Base-by-base conservation (phyloP, 1,140 invertebrate species). In the Cotesia typhae region DNA sequence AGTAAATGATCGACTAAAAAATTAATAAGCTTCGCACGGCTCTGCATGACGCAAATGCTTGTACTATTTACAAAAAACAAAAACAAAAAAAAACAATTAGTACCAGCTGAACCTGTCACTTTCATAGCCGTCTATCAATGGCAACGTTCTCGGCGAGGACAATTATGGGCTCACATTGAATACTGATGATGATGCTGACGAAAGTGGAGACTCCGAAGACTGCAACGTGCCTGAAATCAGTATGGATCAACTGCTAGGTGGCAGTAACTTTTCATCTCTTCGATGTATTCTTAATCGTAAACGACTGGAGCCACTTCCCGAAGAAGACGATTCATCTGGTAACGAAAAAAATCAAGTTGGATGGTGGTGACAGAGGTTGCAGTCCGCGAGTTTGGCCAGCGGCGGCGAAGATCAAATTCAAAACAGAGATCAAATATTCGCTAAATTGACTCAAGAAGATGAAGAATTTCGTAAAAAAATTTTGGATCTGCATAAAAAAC, bases 51-150 rank as follows among this genome's bases (percentile, higher is more conserved):
- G 57, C 69, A 67, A 69, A 70, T 65, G 85, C 85, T 87, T 85
- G 82, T 81, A 83, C 83, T 85, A 79, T 87, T 87, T 85, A 80
- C 82, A 77, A 87, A 86, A 84, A 87, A 86, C 85, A 83, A 86
- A 84, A 85, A 80, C 85, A 79, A 85, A 86, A 84, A 80, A 80
- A 80, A 84, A 82, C 80, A 85, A 83, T 84, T 28, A 17, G 20
- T 59, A 20, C 12, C 53, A 55, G 17, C 12, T 55, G 6, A 20
- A 59, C 57, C 57, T 28, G 20, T 20, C 20, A 57, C 71, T 83
- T 86, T 84, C 80, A 82, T 84, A 87, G 85, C 84, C 84, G 78
- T 83, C 82, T 53, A 81, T 75, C 66, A 82, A 84, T 67, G 78
- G 79, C 71, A 73, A 73, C 69, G 59, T 71, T 41, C 72, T 70